phyloP scores from a whole-genome alignment of 2,113 vertebrate species.

The Sebastes fasciatus region DNA sequence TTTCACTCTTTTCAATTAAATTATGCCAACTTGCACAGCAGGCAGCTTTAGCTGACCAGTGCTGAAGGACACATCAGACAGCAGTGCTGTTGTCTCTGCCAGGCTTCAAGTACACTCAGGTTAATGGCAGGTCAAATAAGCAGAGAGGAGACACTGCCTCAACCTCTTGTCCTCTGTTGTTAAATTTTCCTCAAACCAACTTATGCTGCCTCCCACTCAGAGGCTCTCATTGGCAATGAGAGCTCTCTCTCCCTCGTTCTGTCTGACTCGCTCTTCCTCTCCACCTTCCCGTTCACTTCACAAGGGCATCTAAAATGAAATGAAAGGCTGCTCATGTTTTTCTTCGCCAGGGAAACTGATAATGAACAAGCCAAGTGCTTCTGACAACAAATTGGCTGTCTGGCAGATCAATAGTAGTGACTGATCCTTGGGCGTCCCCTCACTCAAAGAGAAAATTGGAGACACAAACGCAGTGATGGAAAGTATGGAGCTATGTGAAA shows the following conservation, averaged over 20 bases:
- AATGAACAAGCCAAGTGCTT: slow-evolving; percentile 51
- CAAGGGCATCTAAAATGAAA: slow-evolving; percentile 54
- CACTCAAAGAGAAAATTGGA: slow-evolving; percentile 24
- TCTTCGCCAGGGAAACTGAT: slow-evolving; percentile 52
- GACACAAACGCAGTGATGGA: slow-evolving; percentile 1
- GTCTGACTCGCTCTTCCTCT: slow-evolving; percentile 35
- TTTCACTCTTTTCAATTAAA: slow-evolving; percentile 59
- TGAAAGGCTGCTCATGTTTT: slow-evolving; percentile 53
- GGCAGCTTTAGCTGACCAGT: slow-evolving; percentile 17
- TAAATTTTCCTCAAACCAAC: slow-evolving; percentile 48
- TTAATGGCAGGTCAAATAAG: slow-evolving; percentile 65
- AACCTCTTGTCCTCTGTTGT: slow-evolving; percentile 49
- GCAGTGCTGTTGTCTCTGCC: slow-evolving; percentile 39
- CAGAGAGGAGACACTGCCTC: slow-evolving; percentile 46
- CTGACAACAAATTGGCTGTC: slow-evolving; percentile 54
- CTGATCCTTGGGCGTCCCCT: slow-evolving; percentile 51
- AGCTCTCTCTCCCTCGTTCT: slow-evolving; percentile 27
- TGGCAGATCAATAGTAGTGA: slow-evolving; percentile 59
- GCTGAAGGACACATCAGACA: slow-evolving; percentile 68
- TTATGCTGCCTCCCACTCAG: slow-evolving; percentile 62
- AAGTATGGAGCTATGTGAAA: neutral
- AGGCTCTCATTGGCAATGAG: slow-evolving; percentile 43
- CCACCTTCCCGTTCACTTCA: slow-evolving; percentile 49
- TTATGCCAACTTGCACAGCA: slow-evolving; percentile 46
- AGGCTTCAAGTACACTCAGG: slow-evolving; percentile 58